Percentiles rank a stretch among this genome's conserved stretches.
Evolutionary conservation across 2,797 vertebrate species (phyloP).

Genomic region (Lagocephalus sceleratus): DNA sequence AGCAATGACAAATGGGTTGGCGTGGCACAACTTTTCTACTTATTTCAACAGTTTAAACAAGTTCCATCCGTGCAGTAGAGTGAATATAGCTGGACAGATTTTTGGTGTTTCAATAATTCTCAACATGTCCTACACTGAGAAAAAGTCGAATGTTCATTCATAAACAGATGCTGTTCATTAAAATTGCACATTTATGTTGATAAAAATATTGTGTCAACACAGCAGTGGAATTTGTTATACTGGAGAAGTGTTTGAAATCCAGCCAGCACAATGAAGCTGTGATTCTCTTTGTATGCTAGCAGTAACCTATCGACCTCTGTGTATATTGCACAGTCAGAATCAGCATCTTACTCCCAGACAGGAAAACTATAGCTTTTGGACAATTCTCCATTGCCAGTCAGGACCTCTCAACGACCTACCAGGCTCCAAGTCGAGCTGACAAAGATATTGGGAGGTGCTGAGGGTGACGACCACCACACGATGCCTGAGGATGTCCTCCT

Average conservation of each 20-base stretch:
- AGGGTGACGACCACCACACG: slow-evolving; percentile 95
- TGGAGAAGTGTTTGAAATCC: too few relatives aligned
- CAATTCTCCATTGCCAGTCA: background rate
- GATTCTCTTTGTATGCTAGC: background rate
- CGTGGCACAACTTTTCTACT: slow-evolving; percentile 39
- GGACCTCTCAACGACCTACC: slow-evolving; percentile 71
- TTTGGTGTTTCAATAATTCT: too few relatives aligned
- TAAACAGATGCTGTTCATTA: too few relatives aligned
- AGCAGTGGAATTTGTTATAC: too few relatives aligned
- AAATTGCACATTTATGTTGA: too few relatives aligned
- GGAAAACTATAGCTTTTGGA: background rate
- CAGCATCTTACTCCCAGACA: background rate
- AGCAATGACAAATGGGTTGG: slow-evolving; percentile 69
- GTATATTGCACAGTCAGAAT: background rate
- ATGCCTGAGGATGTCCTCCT: slow-evolving; percentile 93
- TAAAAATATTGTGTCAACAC: too few relatives aligned
- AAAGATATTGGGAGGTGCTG: slow-evolving; percentile 98
- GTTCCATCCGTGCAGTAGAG: slow-evolving; percentile 27
- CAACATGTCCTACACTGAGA: too few relatives aligned
- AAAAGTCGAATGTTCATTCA: too few relatives aligned
- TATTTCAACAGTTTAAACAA: slow-evolving; percentile 47
- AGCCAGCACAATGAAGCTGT: too few relatives aligned
- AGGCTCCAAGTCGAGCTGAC: slow-evolving; percentile 95
- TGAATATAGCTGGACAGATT: too few relatives aligned
- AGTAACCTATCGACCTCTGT: slow-evolving; percentile 6